Evolutionary conservation across 2,113 vertebrate genomes (phyloP), one percentile per base, ranked within the genome.

Genomic region (Pteropus alecto): DNA sequence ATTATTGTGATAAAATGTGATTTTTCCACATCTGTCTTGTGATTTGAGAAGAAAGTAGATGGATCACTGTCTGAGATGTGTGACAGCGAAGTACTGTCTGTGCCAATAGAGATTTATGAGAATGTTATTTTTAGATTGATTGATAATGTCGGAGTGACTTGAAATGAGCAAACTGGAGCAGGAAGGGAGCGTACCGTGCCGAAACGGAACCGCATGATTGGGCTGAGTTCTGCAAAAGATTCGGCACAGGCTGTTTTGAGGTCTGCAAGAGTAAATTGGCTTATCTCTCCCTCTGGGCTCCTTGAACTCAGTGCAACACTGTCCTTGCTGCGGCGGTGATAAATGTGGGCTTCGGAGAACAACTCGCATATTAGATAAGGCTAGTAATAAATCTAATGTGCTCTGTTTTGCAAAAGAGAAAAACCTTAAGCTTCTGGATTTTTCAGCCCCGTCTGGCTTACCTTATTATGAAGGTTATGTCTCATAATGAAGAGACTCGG

Each of bases 41-140:
- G 38, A 73, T 97, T 88, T 95, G 73, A 76, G 84, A 77, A 77
- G 92, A 87, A 81, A 88, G 15, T 60, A 12, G 21, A 73, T 73
- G 65, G 56, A 85, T 84, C 87, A 93, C 54, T 0, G 9, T 90
- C 78, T 93, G 78, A 79, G 68, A 83, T 92, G 79, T 65, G 84
- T 90, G 58, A 63, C 79, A 90, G 84, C 68, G 93, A 61, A 94
- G 51, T 43, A 12, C 70, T 77, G 5, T 30, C 41, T 71, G 35
- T 70, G 84, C 84, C 58, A 58, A 43, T 79, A 46, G 63, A 89
- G 84, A 93, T 76, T 93, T 82, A 79, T 56, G 58, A 68, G 70
- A 56, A 63, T 11, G 54, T 95, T 96, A 70, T 97, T 98, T 98
- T 95, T 90, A 94, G 82, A 96, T 41, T 48, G 60, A 71, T 98